Evolutionary conservation across 2,797 vertebrate genomes (phyloP), one percentile per base, ranked within the genome.

Genomic region (Chromobotia macracanthus): DNA sequence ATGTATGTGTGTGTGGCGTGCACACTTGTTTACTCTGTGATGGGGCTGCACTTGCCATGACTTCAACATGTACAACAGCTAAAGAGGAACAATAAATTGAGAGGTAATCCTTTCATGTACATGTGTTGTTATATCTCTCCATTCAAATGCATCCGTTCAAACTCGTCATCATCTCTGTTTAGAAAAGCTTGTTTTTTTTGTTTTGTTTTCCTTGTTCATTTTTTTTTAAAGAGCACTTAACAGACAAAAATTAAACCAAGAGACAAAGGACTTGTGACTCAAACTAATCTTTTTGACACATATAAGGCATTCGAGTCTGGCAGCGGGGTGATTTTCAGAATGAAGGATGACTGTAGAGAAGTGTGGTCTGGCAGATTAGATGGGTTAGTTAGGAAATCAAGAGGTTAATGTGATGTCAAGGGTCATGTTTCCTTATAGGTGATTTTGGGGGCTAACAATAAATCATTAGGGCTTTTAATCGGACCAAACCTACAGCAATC

Each of bases 91-190:
- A 6, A 56, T 68, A 38, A 74, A 71, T 41, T 28, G 55, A 77
- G n/a, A 61, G n/a, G 44, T 64, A 25, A 44, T 68, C 74, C 68
- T 70, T 65, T 71, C 72, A 77, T 84, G 73, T 75, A 82, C 80
- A 80, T 69, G 64, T 66, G 68, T 65, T 79, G 87, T 82, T 63
- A 71, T 63, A 79, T 78, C 31, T 41, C 35, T 72, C 23, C 82
- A 87, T 84, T 75, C 13, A 76, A 77, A 80, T 61, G 50, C 28
- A 4, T 79, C 35, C 83, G 87, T 84, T 75, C 13, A 75, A 77
- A 80, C 56, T 44, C 67, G 79, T 81, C 41, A 51, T 51, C 46
- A 72, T 72, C 60, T 46, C 15, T 21, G 60, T 64, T 16, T 35
- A 23, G 11, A 78, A 61, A 58, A 16, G 19, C 16, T 41, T 23